Base-by-base conservation (phyloP, 1,140 invertebrate genomes). In the Meloidogyne exigua region DNA sequence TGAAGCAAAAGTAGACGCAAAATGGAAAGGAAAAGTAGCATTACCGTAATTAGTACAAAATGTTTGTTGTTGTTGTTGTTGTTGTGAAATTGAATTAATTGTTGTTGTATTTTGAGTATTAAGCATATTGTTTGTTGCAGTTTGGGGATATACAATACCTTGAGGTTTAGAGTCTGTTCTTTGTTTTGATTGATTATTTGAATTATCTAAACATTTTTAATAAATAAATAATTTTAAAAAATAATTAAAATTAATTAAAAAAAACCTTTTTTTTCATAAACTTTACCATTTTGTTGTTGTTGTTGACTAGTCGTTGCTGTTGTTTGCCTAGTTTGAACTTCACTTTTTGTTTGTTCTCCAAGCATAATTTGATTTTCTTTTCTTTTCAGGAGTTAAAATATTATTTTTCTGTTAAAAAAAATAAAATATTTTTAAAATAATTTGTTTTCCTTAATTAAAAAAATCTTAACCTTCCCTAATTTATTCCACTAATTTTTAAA, bases 281-380 rank as follows among this genome's bases (percentile, higher is more conserved):
- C 21, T 7, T 12, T n/a, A 57, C 49, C 49, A 57, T 57, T 57
- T 57, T 57, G 49, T 57, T 57, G 49, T 57, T 57, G 49, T 57
- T 57, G 49, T 57, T 57, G 49, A 57, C 49, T 57, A 57, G 49
- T 57, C 49, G 49, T n/a, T 57, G n/a, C 49, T 57, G 49, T n/a
- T 57, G 49, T n/a, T 57, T 57, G 49, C 21, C 49, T 57, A 57
- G 18, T 57, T n/a, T 57, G 49, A 57, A 21, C 49, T n/a, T 57
- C 49, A 5, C 49, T n/a, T 57, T 57, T 57, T 57, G n/a, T 57
- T 57, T 57, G 49, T 57, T 57, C 49, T n/a, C 49, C 49, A 57
- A 57, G 49, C 49, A 57, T 57, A 57, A 57, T n/a, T 18, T 57
- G 18, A 57, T 57, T 57, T 57, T 18, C 9, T 18, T 32, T 32